phyloP scores from a whole-genome alignment of 2,797 vertebrate species.

The Naso thynnoides region DNA sequence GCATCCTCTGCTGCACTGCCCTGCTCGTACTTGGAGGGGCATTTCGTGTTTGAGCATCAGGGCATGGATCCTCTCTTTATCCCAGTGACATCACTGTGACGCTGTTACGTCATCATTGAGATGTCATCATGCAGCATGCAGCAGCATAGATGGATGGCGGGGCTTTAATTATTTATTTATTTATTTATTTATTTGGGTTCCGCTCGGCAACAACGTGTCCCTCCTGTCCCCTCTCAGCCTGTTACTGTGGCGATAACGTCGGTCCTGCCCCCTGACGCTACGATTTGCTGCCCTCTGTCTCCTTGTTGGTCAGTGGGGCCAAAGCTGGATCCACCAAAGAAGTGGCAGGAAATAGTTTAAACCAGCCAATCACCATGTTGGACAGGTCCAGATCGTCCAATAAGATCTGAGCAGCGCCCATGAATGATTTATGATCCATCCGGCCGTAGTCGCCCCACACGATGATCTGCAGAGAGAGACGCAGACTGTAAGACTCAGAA shows the following conservation, averaged over 20 bases:
- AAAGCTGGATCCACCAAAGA: slow-evolving; percentile 96
- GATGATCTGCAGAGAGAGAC: slow-evolving; percentile 87
- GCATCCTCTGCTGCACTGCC: slow-evolving; percentile 28
- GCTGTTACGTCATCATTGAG: slow-evolving; percentile 28
- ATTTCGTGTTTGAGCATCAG: background rate
- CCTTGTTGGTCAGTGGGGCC: slow-evolving; percentile 95
- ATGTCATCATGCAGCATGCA: slow-evolving; percentile 92
- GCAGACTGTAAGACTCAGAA: background rate
- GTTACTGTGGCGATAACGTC: slow-evolving; percentile 13
- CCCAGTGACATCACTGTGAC: slow-evolving; percentile 65
- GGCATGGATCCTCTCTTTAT: slow-evolving; percentile 69
- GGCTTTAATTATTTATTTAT: slow-evolving; percentile 87
- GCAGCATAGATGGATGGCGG: slow-evolving; percentile 85
- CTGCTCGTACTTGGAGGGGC: background rate
- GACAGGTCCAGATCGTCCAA: slow-evolving; percentile 97
- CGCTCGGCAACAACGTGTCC: slow-evolving; percentile 7
- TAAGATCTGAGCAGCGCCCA: slow-evolving; percentile 97
- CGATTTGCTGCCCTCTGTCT: slow-evolving; percentile 89
- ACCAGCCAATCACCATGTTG: slow-evolving; percentile 99
- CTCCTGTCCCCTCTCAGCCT: slow-evolving; percentile 71
- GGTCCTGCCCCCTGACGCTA: slow-evolving; percentile 69
- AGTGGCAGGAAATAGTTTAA: slow-evolving; percentile 97
- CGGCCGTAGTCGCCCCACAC: slow-evolving; percentile 98
- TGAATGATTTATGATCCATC: slow-evolving; percentile 99
- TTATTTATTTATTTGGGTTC: too few relatives aligned